Percentiles rank a stretch among this genome's conserved stretches.
phyloP scores from a whole-genome alignment of 2,888 invertebrate genomes.

The Hololepta plana region DNA sequence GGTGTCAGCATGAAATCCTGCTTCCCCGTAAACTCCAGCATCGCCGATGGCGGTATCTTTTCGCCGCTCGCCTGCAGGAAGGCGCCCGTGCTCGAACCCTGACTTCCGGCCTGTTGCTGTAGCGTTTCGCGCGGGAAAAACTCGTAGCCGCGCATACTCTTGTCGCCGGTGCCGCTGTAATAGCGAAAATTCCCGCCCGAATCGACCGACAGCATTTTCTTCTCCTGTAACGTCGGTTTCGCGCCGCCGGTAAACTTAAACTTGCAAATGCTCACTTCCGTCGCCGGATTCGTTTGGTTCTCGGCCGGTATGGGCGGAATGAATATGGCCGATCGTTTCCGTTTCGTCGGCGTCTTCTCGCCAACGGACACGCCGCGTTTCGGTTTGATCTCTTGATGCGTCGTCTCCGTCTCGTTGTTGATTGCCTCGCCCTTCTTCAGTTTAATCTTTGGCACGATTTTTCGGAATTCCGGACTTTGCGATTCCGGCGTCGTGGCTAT shows the following conservation, averaged over 20 bases:
- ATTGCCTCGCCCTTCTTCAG: constrained; percentile 14
- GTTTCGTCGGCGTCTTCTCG: constrained; percentile 36
- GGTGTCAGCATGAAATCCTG: constrained; percentile 22
- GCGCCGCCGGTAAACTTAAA: constrained; percentile 87
- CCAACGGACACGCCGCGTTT: constrained; percentile 20
- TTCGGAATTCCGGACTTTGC: constrained; percentile 17
- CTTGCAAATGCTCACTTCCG: constrained; percentile 70
- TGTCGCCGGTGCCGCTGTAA: constrained; percentile 71
- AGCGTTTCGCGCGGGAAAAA: constrained; percentile 56
- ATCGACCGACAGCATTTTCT: constrained; percentile 82
- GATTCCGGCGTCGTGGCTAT: constrained; percentile 9
- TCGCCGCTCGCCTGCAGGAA: constrained; percentile 35
- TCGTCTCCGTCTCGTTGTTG: constrained; percentile 18
- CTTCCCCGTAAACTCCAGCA: constrained; percentile 19
- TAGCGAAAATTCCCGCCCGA: constrained; percentile 73
- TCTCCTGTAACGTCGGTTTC: constrained; percentile 74
- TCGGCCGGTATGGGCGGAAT: constrained; percentile 67
- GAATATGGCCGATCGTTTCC: constrained; percentile 68
- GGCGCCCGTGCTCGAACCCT: constrained; percentile 32
- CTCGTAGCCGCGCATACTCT: constrained; percentile 58
- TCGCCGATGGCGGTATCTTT: constrained; percentile 28
- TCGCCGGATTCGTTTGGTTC: constrained; percentile 56
- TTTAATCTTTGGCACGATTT: constrained; percentile 21
- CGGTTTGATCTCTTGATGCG: constrained; percentile 29
- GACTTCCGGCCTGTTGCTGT: constrained; percentile 35